phyloP scores from a whole-genome alignment of 2,113 vertebrate genomes.

The Pseudopodoces humilis region DNA sequence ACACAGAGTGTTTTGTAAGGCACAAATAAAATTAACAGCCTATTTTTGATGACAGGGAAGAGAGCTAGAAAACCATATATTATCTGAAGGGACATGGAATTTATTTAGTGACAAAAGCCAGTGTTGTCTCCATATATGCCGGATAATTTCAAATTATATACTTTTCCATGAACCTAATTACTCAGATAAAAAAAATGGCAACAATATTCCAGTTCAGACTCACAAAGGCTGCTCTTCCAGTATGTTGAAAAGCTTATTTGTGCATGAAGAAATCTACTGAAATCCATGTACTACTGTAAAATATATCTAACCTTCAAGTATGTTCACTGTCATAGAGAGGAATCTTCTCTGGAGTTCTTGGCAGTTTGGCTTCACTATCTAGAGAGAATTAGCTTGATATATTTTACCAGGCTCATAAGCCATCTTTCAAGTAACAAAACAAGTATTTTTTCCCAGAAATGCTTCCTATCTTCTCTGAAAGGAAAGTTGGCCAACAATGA shows the following conservation, averaged over 20 bases:
- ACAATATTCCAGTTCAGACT: not conserved
- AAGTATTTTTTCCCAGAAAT: not conserved
- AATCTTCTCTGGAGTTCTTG: not conserved
- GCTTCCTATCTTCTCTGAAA: not conserved
- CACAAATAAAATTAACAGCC: constrained; percentile 26
- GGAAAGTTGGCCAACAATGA: not conserved
- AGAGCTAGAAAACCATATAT: not conserved
- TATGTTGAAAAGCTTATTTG: not conserved
- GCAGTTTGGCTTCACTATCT: not conserved
- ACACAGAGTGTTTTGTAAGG: constrained; percentile 6
- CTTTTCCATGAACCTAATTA: not conserved
- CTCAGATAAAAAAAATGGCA: not conserved
- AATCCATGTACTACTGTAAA: not conserved
- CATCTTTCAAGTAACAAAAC: not conserved
- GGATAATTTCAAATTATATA: not conserved
- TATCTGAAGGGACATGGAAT: not conserved
- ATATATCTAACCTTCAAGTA: not conserved
- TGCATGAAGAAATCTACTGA: not conserved
- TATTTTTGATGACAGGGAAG: constrained; percentile 5
- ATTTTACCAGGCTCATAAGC: not conserved
- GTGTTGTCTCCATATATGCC: not conserved
- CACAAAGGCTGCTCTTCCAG: not conserved
- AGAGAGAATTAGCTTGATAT: not conserved
- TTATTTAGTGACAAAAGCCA: constrained; percentile 13
- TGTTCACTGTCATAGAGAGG: not conserved